Evolutionary conservation across 2,888 invertebrate species (phyloP).

Genomic region (Heliconius cydno): DNA sequence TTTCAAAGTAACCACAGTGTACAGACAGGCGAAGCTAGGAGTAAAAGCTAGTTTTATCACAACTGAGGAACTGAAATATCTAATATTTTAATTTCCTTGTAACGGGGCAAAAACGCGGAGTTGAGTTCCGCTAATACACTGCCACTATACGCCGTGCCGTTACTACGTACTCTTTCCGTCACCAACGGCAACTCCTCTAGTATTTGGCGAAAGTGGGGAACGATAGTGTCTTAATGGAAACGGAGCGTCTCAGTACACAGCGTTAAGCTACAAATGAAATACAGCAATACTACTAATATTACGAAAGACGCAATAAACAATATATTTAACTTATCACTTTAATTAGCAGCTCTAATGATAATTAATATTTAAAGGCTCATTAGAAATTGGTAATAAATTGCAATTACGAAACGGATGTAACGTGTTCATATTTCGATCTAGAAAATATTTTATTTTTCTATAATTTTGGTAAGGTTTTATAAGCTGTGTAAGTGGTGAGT

Average conservation of each 20-base stretch:
- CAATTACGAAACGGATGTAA: slow-evolving; percentile 23
- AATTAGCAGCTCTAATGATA: slow-evolving; percentile 13
- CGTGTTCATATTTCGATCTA: background rate
- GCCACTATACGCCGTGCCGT: too few species aligned
- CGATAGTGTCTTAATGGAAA: background rate
- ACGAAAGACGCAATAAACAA: background rate
- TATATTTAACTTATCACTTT: slow-evolving; percentile 1
- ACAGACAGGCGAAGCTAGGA: too few species aligned
- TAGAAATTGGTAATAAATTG: slow-evolving; percentile 26
- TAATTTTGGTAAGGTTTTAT: background rate
- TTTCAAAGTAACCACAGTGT: too few species aligned
- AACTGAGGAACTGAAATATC: too few species aligned
- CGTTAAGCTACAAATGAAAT: background rate
- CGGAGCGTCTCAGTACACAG: background rate
- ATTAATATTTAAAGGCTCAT: slow-evolving; percentile 21
- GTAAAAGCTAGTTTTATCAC: too few species aligned
- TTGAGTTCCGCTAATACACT: background rate
- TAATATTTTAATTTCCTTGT: background rate
- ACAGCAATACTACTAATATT: background rate
- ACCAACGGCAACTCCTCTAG: too few species aligned
- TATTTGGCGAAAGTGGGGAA: background rate
- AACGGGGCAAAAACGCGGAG: background rate
- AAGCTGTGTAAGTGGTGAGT: too few species aligned
- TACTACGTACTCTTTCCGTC: too few species aligned
- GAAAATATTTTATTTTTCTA: background rate